phyloP scores from a whole-genome alignment of 2,113 vertebrate genomes.

The Cyanocitta stelleri region DNA sequence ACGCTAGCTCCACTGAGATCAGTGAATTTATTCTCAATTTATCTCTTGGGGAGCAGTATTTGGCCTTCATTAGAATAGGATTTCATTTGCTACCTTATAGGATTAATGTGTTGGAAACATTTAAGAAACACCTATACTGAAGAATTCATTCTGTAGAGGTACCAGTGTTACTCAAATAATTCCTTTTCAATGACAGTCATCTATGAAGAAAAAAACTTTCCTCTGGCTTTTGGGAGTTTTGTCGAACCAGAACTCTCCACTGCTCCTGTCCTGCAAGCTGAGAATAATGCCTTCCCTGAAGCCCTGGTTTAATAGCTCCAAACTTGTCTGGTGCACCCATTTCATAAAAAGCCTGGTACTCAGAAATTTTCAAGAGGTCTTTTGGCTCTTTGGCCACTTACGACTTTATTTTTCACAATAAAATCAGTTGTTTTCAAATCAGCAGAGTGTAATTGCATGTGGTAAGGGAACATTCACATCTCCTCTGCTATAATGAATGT shows the following conservation, averaged over 20 bases:
- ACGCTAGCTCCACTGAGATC: background rate
- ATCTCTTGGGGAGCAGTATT: background rate
- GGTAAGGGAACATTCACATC: background rate
- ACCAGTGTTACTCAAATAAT: background rate
- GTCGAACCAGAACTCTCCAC: background rate
- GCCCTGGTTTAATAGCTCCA: background rate
- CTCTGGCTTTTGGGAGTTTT: background rate
- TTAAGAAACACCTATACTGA: background rate
- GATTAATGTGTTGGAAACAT: background rate
- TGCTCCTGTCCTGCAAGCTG: background rate
- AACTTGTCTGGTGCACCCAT: background rate
- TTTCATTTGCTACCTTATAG: background rate
- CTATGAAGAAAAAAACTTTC: background rate
- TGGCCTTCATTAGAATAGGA: background rate
- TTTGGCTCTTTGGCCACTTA: background rate
- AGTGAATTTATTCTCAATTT: background rate
- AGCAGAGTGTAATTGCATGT: background rate
- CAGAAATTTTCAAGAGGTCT: background rate
- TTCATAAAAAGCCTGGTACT: background rate
- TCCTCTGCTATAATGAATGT: background rate
- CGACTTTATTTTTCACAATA: constrained; percentile 14
- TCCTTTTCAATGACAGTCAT: background rate
- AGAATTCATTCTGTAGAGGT: background rate
- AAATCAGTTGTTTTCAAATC: constrained; percentile 31
- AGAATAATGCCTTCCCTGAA: background rate